Evolutionary conservation across 2,113 vertebrate species (phyloP), one percentile per base, ranked within the genome.

Genomic region (Paedocypris sp.): DNA sequence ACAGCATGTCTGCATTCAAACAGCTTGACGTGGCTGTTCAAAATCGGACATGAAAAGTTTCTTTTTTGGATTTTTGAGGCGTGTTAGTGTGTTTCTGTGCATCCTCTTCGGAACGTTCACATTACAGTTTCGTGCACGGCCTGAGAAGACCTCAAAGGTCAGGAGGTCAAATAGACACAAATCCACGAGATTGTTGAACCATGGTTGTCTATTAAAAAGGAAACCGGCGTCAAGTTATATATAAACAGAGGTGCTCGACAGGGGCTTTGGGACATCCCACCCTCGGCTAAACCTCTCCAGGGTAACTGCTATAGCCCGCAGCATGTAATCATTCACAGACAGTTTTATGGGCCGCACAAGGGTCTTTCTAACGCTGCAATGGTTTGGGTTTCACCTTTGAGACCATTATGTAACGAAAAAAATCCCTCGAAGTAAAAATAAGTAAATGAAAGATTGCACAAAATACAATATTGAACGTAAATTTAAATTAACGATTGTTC

Each of bases 1-100:
- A 61, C 61, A 65, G 18, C 39, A 18, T 54, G 61, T 52, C 56
- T 53, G 48, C 23, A 23, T 57, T 38, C 22, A 46, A 26, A 61
- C 15, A 20, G 28, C 39, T 22, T 52, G 25, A 43, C 10, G 19
- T 5, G 20, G 41, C 18, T 4, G 12, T 11, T 47, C 18, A 59
- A 6, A 35, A 51, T 36, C 5, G 9, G 8, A 39, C n/a, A 41
- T 64, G 51, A 48, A 25, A 54, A 16, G 58, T 39, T 22, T 41
- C 42, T 16, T 19, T 35, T 20, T 15, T 50, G 51, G 51, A 36
- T 3, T 13, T 23, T 33, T 11, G 2, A n/a, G 19, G 31, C 7
- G 4, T 4, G 5, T 43, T 45, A 57, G 9, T 13, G 36, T 62
- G 13, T 53, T n/a, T 6, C 8, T 3, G 9, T 4, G 32, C 31